Evolutionary conservation across 1,140 invertebrate genomes (phyloP).

Genomic region (Drosophila santomea): DNA sequence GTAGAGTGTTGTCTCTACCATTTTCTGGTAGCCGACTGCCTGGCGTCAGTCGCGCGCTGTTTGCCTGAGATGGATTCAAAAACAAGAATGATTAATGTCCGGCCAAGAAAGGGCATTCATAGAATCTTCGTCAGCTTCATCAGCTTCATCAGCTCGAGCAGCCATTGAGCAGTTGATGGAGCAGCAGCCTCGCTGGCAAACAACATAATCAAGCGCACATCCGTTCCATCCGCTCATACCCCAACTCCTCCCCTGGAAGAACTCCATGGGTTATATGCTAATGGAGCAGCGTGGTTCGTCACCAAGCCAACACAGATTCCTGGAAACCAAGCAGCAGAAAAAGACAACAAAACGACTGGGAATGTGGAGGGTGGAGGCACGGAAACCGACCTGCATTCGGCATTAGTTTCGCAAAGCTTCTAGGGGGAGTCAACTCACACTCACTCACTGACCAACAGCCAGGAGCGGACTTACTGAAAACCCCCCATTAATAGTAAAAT

Average conservation of each 20-base stretch:
- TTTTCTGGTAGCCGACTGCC: slow-evolving; percentile 25
- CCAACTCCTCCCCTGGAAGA: neutral
- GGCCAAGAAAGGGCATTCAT: slow-evolving; percentile 31
- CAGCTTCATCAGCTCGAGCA: neutral
- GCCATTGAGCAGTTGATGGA: neutral
- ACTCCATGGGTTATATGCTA: slow-evolving; percentile 66
- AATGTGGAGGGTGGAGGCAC: slow-evolving; percentile 11
- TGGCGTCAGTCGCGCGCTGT: slow-evolving; percentile 68
- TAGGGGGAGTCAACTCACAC: slow-evolving; percentile 20
- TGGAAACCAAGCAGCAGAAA: slow-evolving; percentile 58
- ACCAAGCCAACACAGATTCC: slow-evolving; percentile 68
- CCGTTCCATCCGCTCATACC: slow-evolving; percentile 25
- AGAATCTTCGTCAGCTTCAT: slow-evolving; percentile 4
- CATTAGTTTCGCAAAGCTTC: slow-evolving; percentile 63
- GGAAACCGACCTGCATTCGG: slow-evolving; percentile 33
- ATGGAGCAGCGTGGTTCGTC: slow-evolving; percentile 69
- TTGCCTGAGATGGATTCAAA: slow-evolving; percentile 51
- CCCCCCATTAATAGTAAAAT: neutral
- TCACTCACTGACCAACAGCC: slow-evolving; percentile 7
- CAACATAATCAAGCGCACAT: slow-evolving; percentile 82
- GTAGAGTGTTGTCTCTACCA: slow-evolving; percentile 6
- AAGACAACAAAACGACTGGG: slow-evolving; percentile 36
- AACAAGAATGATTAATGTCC: slow-evolving; percentile 76
- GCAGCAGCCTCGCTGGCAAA: slow-evolving; percentile 46
- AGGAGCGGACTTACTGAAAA: slow-evolving; percentile 14